Evolutionary conservation across 2,113 vertebrate genomes (phyloP).

Genomic region (Zapus hudsonius): DNA sequence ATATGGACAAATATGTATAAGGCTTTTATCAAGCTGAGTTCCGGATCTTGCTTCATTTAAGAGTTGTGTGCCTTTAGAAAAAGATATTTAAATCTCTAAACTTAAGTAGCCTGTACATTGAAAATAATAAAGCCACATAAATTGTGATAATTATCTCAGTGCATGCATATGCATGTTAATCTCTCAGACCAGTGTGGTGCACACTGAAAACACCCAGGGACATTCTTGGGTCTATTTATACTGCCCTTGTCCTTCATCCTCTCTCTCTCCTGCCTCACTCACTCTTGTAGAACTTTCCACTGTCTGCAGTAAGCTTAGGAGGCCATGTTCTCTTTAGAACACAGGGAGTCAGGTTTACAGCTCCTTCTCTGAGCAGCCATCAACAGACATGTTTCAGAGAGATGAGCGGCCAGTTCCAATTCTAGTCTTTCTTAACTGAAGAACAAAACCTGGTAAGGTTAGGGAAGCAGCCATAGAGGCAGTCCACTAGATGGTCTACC

Average conservation of each 20-base stretch:
- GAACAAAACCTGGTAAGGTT: not conserved
- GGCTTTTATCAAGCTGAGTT: not conserved
- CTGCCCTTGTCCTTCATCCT: rapidly evolving
- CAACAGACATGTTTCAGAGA: not conserved
- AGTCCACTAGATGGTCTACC: rapidly evolving
- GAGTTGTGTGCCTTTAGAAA: not conserved
- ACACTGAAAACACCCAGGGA: not conserved
- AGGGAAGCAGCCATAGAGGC: not conserved
- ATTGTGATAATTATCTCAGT: not conserved
- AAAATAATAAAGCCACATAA: not conserved
- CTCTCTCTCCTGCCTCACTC: rapidly evolving
- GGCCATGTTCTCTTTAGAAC: rapidly evolving
- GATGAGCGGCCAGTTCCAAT: too few relatives aligned
- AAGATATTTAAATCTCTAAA: not conserved
- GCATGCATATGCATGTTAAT: not conserved
- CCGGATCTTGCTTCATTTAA: not conserved
- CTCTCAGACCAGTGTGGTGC: not conserved
- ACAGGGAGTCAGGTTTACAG: rapidly evolving
- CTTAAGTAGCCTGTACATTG: not conserved
- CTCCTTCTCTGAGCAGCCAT: not conserved
- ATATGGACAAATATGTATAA: not conserved
- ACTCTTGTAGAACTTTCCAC: not conserved
- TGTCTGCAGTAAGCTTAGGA: not conserved
- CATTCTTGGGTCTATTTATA: not conserved
- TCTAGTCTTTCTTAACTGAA: not conserved